Percentiles rank a stretch among this genome's conserved stretches.
Evolutionary conservation across 1,140 invertebrate species (phyloP).

Genomic region (Micrasema minimum): DNA sequence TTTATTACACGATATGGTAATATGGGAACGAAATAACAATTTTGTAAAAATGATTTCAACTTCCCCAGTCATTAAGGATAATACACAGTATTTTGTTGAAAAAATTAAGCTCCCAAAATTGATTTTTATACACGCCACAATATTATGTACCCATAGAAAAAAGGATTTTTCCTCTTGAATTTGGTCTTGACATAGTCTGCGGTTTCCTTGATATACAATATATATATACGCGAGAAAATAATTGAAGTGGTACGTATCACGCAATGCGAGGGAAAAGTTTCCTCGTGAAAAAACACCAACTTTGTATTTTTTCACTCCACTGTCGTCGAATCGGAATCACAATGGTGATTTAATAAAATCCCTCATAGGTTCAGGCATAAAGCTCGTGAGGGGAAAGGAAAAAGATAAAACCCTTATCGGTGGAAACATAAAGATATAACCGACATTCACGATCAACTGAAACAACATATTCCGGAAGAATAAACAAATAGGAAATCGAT

Average conservation of each 20-base stretch:
- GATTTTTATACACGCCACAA: constrained; percentile 29
- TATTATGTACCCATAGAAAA: neutral
- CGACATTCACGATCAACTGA: neutral
- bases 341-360: constrained; percentile 3
- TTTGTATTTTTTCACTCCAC: neutral
- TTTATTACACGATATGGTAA: neutral
- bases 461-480: constrained; percentile 15
- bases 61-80: constrained; percentile 28
- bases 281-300: constrained; percentile 3
- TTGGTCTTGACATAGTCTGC: constrained; percentile 14
- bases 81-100: constrained; percentile 25
- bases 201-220: neutral
- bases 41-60: constrained; percentile 33
- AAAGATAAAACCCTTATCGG: neutral
- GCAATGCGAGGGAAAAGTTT: constrained; percentile 8
- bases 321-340: neutral
- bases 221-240: constrained; percentile 13
- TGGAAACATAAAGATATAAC: neutral
- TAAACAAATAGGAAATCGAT: constrained; percentile 40
- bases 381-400: neutral
- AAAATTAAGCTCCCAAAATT: constrained; percentile 28
- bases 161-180: constrained; percentile 20
- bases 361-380: neutral
- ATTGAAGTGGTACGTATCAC: constrained; percentile 29
- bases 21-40: constrained; percentile 12